Conservation (phyloP, 2,888 invertebrate genomes). For the Lottia gigantea region DNA sequence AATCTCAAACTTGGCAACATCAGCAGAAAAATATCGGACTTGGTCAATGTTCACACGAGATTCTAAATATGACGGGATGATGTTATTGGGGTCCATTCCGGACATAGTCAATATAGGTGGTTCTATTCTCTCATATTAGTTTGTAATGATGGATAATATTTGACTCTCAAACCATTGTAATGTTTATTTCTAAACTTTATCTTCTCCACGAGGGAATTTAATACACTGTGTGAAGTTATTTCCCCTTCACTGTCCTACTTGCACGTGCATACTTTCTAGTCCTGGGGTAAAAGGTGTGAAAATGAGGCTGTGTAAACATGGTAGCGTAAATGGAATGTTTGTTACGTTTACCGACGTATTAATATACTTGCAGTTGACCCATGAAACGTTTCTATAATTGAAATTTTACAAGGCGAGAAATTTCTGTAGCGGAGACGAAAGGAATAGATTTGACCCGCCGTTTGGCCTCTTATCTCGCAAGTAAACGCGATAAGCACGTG, state of each 20-base stretch:
- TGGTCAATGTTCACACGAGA: slow-evolving; percentile 8
- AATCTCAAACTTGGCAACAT: no score
- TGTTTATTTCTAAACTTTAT: background rate
- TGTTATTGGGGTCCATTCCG: background rate
- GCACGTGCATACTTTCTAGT: slow-evolving; percentile 3
- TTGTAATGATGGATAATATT: slow-evolving; percentile 10
- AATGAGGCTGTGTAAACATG: slow-evolving; percentile 4
- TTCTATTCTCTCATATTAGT: background rate
- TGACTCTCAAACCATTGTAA: background rate
- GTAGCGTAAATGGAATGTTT: slow-evolving; percentile 1
- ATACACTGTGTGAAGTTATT: background rate
- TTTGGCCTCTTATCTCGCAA: background rate
- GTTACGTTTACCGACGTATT: slow-evolving; percentile 6
- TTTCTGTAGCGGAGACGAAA: slow-evolving; percentile 6
- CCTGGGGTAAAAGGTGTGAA: slow-evolving; percentile 1
- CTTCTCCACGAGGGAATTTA: background rate
- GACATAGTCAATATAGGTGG: background rate
- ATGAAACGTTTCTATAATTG: slow-evolving; percentile 8
- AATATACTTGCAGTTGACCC: slow-evolving; percentile 8
- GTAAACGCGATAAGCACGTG: slow-evolving; percentile 9
- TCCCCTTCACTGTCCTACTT: background rate
- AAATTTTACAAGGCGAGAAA: slow-evolving; percentile 11
- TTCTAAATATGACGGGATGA: background rate
- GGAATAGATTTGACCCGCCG: slow-evolving; percentile 7
- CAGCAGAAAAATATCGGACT: no score